Conservation (phyloP, 2,888 invertebrate genomes). For the Trachelus troglodyta region DNA sequence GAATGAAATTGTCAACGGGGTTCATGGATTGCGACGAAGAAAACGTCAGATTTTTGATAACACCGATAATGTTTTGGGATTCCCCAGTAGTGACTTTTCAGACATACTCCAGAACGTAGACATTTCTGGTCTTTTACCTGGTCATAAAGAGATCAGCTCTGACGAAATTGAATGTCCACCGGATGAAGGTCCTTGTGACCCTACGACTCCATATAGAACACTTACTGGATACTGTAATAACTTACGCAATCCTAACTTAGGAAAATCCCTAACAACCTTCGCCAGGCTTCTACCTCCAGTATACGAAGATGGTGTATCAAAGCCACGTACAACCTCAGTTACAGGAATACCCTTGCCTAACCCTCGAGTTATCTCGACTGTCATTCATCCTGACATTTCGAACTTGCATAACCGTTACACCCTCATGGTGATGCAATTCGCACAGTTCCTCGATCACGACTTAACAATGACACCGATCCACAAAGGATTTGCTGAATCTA, state of each 20-base stretch:
- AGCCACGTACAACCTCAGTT: constrained; percentile 79
- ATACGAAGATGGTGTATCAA: constrained; percentile 90
- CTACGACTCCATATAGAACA: constrained; percentile 77
- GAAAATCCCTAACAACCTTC: constrained; percentile 87
- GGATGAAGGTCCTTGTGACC: constrained; percentile 77
- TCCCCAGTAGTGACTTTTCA: constrained; percentile 75
- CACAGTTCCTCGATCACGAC: constrained; percentile 95
- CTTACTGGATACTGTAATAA: constrained; percentile 91
- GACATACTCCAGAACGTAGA: constrained; percentile 85
- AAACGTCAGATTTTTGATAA: constrained; percentile 81
- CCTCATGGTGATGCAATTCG: constrained; percentile 94
- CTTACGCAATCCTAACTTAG: constrained; percentile 82
- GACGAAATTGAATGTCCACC: constrained; percentile 81
- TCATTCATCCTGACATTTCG: constrained; percentile 92
- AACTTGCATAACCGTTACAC: constrained; percentile 90
- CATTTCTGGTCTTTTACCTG: constrained; percentile 76
- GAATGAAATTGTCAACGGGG: constrained; percentile 82
- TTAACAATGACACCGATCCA: constrained; percentile 94
- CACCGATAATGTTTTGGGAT: constrained; percentile 68
- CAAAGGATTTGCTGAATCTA: constrained; percentile 90
- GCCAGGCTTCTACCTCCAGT: constrained; percentile 85
- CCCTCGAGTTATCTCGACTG: constrained; percentile 86
- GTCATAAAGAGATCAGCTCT: constrained; percentile 71
- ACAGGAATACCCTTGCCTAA: constrained; percentile 85
- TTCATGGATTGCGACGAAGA: constrained; percentile 68